Conservation (phyloP, 2,797 vertebrate genomes). For the Microhierax caerulescens region DNA sequence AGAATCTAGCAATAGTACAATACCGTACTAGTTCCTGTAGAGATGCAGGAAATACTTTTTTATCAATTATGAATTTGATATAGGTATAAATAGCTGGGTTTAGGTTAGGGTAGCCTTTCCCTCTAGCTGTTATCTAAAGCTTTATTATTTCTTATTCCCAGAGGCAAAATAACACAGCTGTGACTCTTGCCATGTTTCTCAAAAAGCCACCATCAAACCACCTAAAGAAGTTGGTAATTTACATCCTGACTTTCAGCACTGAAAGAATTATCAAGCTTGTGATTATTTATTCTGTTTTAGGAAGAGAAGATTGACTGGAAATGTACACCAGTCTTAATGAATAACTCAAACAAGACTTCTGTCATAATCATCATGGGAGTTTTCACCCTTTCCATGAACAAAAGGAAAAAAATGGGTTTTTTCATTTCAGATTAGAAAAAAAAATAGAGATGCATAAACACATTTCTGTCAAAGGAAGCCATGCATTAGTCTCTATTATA, state of each 20-base stretch:
- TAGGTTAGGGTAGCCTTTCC: neutral
- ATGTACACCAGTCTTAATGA: neutral
- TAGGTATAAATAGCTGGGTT: neutral
- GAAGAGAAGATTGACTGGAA: neutral
- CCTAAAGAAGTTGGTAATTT: neutral
- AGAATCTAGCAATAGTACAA: neutral
- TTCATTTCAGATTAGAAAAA: neutral
- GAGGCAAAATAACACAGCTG: neutral
- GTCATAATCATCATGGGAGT: neutral
- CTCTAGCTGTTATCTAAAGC: neutral
- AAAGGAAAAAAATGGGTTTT: neutral
- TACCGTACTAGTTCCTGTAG: neutral
- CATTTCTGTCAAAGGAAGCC: neutral
- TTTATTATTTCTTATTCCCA: neutral
- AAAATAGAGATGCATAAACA: neutral
- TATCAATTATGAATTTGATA: neutral
- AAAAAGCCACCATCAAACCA: neutral
- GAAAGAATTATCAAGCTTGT: neutral
- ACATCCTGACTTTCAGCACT: neutral
- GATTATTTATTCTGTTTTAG: constrained; percentile 31
- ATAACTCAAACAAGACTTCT: neutral
- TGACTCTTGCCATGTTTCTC: neutral
- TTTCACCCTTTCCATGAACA: neutral
- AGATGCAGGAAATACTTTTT: neutral
- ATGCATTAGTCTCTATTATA: neutral